Evolutionary conservation across 2,113 vertebrate species (phyloP).

Genomic region (Acanthochromis polyacanthus): DNA sequence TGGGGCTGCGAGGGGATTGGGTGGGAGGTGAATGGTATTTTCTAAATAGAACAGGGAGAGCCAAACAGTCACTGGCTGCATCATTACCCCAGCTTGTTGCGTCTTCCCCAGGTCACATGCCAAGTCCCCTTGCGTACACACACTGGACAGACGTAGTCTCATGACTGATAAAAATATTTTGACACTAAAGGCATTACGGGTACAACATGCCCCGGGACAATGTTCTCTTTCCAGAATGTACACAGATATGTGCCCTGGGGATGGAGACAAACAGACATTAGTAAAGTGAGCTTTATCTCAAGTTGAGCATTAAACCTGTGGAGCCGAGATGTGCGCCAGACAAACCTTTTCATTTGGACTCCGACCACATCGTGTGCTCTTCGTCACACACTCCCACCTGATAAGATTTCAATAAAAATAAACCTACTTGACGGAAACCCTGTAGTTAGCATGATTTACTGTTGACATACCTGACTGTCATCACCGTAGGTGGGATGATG

Average conservation of each 20-base stretch:
- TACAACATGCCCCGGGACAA: constrained; percentile 56
- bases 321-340: background rate
- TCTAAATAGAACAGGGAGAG: constrained; percentile 68
- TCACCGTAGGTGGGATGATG: constrained; percentile 47
- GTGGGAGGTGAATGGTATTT: constrained; percentile 70
- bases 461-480: constrained; percentile 33
- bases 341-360: background rate
- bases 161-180: constrained; percentile 71
- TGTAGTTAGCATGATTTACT: constrained; percentile 20
- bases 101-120: constrained; percentile 78
- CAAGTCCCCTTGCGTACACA: constrained; percentile 65
- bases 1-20: constrained; percentile 65
- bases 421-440: background rate
- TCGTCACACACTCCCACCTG: constrained; percentile 3
- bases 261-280: constrained; percentile 15
- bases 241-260: constrained; percentile 9
- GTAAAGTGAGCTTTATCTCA: background rate
- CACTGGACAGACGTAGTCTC: constrained; percentile 66
- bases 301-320: constrained; percentile 12
- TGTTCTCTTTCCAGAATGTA: constrained; percentile 43
- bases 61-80: constrained; percentile 70
- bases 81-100: constrained; percentile 75
- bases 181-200: constrained; percentile 55
- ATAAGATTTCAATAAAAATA: constrained; percentile 23
- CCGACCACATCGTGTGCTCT: background rate